Evolutionary conservation across 1,140 invertebrate genomes (phyloP).

Genomic region (Nymphalis io): DNA sequence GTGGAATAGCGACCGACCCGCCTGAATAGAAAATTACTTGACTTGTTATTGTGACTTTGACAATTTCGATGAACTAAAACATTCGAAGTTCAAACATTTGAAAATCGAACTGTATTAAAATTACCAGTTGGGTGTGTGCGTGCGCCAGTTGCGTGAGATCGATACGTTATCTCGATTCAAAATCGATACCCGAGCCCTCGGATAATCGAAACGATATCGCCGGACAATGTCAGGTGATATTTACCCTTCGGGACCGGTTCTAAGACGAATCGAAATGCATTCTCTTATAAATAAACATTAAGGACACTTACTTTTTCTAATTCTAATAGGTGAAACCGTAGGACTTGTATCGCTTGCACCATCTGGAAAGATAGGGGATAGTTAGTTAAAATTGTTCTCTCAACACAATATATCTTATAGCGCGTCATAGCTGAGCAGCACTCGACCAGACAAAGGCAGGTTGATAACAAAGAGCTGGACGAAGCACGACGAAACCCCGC

Average conservation of each 20-base stretch:
- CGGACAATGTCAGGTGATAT: slow-evolving; percentile 60
- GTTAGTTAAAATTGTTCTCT: slow-evolving; percentile 32
- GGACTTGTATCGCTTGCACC: slow-evolving; percentile 99
- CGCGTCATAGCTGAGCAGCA: slow-evolving; percentile 8
- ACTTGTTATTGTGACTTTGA: slow-evolving; percentile 13
- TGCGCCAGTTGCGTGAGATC: slow-evolving; percentile 45
- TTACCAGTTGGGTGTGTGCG: slow-evolving; percentile 18
- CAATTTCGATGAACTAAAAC: neutral
- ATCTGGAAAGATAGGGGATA: slow-evolving; percentile 90
- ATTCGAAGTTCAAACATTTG: slow-evolving; percentile 21
- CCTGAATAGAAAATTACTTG: slow-evolving; percentile 2
- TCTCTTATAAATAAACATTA: slow-evolving; percentile 51
- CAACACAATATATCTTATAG: slow-evolving; percentile 16
- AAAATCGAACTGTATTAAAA: neutral
- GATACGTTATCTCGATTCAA: slow-evolving; percentile 65
- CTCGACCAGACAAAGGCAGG: slow-evolving; percentile 47
- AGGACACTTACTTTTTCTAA: slow-evolving; percentile 98
- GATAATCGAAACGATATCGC: slow-evolving; percentile 66
- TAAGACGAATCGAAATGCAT: slow-evolving; percentile 55
- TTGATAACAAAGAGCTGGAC: slow-evolving; percentile 49
- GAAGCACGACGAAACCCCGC: slow-evolving; percentile 43
- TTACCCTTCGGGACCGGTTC: slow-evolving; percentile 52
- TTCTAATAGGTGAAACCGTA: slow-evolving; percentile 99
- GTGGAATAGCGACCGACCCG: slow-evolving; percentile 6
- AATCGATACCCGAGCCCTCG: slow-evolving; percentile 53